Conservation (phyloP, 2,797 vertebrate genomes). For the Oreochromis grahami region DNA sequence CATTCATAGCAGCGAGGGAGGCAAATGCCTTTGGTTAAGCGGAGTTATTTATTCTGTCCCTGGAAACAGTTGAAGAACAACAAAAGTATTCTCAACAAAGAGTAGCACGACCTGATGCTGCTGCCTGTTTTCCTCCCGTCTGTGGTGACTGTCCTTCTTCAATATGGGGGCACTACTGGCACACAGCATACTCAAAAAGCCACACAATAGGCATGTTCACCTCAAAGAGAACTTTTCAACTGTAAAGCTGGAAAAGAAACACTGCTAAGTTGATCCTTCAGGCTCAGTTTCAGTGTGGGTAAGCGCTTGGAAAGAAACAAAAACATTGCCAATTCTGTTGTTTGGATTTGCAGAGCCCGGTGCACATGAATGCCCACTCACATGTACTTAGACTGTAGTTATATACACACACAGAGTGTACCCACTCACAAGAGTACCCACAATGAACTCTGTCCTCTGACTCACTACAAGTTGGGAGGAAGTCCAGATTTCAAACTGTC, state of each 20-base stretch:
- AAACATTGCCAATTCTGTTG: conserved; percentile 31
- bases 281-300: conserved; percentile 47
- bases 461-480: conserved; percentile 1
- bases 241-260: conserved; percentile 16
- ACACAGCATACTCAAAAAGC: conserved; percentile 4
- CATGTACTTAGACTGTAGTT: conserved; percentile 15
- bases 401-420: not conserved
- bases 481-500: conserved; percentile 28
- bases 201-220: conserved; percentile 31
- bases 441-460: conserved; percentile 45
- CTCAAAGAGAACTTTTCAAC: conserved; percentile 55
- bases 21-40: conserved; percentile 68
- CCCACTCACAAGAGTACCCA: conserved; percentile 5
- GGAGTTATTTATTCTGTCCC: conserved; percentile 68
- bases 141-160: conserved; percentile 33
- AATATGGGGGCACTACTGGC: conserved; percentile 20
- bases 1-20: conserved; percentile 50
- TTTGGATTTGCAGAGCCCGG: conserved; percentile 39
- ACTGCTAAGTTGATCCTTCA: conserved; percentile 34
- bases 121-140: conserved; percentile 31
- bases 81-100: conserved; percentile 61
- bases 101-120: conserved; percentile 44
- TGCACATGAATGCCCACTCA: conserved; percentile 27
- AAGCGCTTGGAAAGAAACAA: conserved; percentile 41
- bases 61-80: conserved; percentile 60